Percentiles rank a stretch among this genome's conserved stretches.
Evolutionary conservation across 2,797 vertebrate genomes (phyloP).

Genomic region (Propithecus deckenii): DNA sequence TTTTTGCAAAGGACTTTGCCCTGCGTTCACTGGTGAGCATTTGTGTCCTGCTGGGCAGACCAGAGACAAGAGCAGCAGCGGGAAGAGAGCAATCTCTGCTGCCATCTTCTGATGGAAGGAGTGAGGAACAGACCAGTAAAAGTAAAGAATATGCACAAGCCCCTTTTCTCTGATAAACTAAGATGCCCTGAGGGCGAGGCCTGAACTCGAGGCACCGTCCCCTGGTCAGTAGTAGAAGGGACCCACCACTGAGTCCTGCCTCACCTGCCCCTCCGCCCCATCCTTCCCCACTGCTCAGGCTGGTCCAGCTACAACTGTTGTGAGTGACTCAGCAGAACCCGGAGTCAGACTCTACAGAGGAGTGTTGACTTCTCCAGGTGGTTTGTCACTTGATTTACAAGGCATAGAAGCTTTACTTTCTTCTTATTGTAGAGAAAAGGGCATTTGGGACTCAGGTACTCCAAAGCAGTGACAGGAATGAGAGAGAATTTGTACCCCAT

Average conservation of each 20-base stretch:
- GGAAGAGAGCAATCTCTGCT: conserved; percentile 83
- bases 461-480: not conserved
- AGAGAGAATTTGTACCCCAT: not conserved
- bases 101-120: conserved; percentile 82
- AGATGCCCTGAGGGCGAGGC: not conserved
- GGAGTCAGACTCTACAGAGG: not conserved
- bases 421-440: not conserved
- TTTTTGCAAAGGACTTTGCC: conserved; percentile 75
- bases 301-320: not conserved
- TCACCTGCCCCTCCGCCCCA: not conserved
- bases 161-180: not conserved
- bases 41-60: conserved; percentile 22
- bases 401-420: not conserved
- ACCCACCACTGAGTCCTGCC: not conserved
- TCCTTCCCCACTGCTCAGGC: not conserved
- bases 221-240: not conserved
- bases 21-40: conserved; percentile 53
- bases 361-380: not conserved
- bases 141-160: not conserved
- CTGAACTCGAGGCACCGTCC: not conserved
- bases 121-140: not conserved
- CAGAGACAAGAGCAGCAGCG: not conserved
- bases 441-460: not conserved
- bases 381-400: not conserved
- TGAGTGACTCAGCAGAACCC: not conserved